Conservation (phyloP, 2,113 vertebrate species). For the Mohoua ochrocephala region DNA sequence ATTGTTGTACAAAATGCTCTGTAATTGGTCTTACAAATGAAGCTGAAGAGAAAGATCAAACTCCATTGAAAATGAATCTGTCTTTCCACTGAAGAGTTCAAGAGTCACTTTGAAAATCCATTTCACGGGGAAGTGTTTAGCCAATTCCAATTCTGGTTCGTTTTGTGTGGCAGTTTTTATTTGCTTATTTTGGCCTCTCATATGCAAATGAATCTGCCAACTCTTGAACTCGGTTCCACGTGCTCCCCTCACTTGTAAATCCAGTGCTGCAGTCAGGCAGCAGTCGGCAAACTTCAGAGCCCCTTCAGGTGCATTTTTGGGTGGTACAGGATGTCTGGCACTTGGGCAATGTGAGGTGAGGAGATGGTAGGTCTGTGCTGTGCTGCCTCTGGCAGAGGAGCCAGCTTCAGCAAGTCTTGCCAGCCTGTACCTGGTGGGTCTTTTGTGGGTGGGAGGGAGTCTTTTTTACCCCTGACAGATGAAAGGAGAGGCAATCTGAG, state of each 20-base stretch:
- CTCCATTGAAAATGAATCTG: constrained; percentile 67
- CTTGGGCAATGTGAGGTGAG: not conserved
- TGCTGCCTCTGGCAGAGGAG: not conserved
- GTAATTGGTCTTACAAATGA: constrained; percentile 81
- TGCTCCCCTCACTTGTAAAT: not conserved
- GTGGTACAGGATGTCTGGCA: not conserved
- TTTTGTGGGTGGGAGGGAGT: not conserved
- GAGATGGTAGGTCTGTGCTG: not conserved
- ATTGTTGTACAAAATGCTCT: constrained; percentile 78
- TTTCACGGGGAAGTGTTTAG: constrained; percentile 51
- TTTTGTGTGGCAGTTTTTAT: constrained; percentile 62
- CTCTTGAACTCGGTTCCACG: not conserved
- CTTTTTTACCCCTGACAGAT: not conserved
- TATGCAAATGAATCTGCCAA: constrained; percentile 51
- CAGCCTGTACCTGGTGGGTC: not conserved
- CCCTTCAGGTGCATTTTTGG: not conserved
- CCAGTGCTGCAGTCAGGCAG: not conserved
- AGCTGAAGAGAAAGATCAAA: constrained; percentile 72
- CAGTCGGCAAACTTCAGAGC: not conserved
- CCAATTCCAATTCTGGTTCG: constrained; percentile 49
- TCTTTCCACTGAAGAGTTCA: constrained; percentile 57
- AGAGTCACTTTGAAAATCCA: constrained; percentile 50
- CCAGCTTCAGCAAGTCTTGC: not conserved
- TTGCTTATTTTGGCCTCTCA: constrained; percentile 61
- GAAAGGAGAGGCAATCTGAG: not conserved